Evolutionary conservation across 1,140 invertebrate species (phyloP).

Genomic region (Apocrypta bakeri): DNA sequence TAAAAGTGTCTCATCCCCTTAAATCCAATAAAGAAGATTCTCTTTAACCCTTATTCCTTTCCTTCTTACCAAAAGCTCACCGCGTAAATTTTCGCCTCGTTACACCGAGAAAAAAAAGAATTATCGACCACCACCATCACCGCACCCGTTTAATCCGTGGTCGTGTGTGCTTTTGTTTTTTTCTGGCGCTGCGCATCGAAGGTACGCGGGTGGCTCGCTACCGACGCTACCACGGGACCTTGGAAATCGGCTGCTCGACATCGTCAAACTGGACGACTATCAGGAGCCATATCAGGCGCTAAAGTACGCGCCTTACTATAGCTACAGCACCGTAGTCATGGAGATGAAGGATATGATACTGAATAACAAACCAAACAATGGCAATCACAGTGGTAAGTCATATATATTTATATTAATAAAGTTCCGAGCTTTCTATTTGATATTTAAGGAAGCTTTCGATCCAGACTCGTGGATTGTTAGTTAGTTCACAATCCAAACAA

Average conservation of each 20-base stretch:
- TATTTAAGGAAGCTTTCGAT: too few relatives aligned
- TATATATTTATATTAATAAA: not conserved
- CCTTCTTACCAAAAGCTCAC: too few relatives aligned
- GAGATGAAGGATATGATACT: slow-evolving; percentile 83
- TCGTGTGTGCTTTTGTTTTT: slow-evolving; percentile 37
- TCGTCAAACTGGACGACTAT: slow-evolving; percentile 83
- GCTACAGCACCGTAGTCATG: slow-evolving; percentile 85
- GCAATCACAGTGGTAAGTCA: slow-evolving; percentile 71
- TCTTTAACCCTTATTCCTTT: too few relatives aligned
- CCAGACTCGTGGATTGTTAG: too few relatives aligned
- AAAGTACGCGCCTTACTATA: slow-evolving; percentile 85
- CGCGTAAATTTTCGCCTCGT: slow-evolving; percentile 29
- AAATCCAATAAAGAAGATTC: too few relatives aligned
- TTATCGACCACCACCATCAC: not conserved
- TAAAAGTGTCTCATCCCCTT: too few relatives aligned
- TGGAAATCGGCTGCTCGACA: slow-evolving; percentile 71
- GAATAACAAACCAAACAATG: slow-evolving; percentile 76
- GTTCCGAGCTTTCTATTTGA: not conserved
- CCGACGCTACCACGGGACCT: slow-evolving; percentile 72
- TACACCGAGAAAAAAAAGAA: slow-evolving; percentile 1
- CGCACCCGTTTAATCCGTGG: slow-evolving; percentile 40
- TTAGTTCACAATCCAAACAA: not conserved
- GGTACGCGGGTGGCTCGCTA: slow-evolving; percentile 75
- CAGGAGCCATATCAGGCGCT: slow-evolving; percentile 87
- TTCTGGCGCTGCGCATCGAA: slow-evolving; percentile 47